A percentile compares a stretch with the other conserved stretches of the same genome.
phyloP scores from a whole-genome alignment of 2,113 vertebrate genomes.

The Aramus guarauna region DNA sequence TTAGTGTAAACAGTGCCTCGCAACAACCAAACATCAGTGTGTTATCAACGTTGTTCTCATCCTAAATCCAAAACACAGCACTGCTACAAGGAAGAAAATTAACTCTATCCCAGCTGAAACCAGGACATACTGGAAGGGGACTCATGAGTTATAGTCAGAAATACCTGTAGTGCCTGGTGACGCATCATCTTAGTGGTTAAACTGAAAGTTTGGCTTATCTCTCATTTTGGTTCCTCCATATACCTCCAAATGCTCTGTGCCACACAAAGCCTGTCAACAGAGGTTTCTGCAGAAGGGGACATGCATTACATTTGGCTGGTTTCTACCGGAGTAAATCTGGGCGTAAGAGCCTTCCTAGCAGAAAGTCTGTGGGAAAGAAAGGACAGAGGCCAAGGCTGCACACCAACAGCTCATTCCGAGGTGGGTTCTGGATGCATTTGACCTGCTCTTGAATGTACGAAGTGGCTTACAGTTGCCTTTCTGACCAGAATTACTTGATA shows the following conservation, averaged over 20 bases:
- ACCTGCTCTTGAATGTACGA: neutral
- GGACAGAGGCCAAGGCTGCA: accelerated
- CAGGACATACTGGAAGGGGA: neutral
- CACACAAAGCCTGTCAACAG: neutral
- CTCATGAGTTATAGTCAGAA: neutral
- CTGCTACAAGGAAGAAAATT: no score
- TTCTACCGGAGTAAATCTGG: accelerated
- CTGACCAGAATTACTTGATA: neutral
- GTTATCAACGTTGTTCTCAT: no score
- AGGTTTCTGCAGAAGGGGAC: neutral
- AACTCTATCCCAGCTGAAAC: no score
- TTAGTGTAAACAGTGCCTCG: no score
- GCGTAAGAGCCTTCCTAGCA: neutral
- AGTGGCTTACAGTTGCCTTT: neutral
- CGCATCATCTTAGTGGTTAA: neutral
- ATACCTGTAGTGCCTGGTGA: neutral
- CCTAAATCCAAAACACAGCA: no score
- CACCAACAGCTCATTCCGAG: neutral
- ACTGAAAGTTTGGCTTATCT: neutral
- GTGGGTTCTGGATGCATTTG: neutral
- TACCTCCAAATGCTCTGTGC: neutral
- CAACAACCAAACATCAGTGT: no score
- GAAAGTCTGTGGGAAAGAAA: neutral
- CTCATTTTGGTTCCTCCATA: neutral
- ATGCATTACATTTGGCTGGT: neutral